phyloP scores from a whole-genome alignment of 1,140 invertebrate species.

The Nephotettix cincticeps region DNA sequence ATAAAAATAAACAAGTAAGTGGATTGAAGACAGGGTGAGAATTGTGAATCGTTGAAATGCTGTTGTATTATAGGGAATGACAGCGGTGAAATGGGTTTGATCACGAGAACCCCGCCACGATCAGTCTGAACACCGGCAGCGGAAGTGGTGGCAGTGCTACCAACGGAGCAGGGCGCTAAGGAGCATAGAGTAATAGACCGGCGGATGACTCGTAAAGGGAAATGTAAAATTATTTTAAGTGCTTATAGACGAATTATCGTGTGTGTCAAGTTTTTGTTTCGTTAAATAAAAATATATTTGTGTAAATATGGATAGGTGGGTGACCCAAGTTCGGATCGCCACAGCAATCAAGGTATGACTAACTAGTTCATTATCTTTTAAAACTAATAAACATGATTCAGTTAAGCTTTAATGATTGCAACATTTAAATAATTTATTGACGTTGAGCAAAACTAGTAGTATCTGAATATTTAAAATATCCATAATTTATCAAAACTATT shows the following conservation, averaged over 20 bases:
- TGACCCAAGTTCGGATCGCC: background rate
- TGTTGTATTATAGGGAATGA: conserved; percentile 21
- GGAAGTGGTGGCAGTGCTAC: background rate
- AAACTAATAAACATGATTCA: background rate
- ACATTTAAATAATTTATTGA: background rate
- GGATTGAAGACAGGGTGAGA: background rate
- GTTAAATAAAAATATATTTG: no score
- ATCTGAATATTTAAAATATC: background rate
- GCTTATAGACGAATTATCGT: no score
- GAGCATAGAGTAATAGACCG: no score
- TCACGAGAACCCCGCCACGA: background rate
- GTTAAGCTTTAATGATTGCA: background rate
- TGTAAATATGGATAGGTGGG: background rate
- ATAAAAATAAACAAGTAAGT: no score
- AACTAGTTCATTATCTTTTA: background rate
- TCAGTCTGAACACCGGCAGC: background rate
- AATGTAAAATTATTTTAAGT: no score
- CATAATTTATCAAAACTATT: no score
- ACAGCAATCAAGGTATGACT: background rate
- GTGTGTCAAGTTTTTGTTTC: no score
- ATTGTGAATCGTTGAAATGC: conserved; percentile 6
- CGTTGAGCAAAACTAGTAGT: background rate
- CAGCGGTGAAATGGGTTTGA: conserved; percentile 10
- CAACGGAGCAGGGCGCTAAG: no score
- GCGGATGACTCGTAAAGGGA: no score